A percentile compares a stretch with the other conserved stretches of the same genome.
phyloP scores from a whole-genome alignment of 1,140 invertebrate species.

The Drosophila tsacasi region DNA sequence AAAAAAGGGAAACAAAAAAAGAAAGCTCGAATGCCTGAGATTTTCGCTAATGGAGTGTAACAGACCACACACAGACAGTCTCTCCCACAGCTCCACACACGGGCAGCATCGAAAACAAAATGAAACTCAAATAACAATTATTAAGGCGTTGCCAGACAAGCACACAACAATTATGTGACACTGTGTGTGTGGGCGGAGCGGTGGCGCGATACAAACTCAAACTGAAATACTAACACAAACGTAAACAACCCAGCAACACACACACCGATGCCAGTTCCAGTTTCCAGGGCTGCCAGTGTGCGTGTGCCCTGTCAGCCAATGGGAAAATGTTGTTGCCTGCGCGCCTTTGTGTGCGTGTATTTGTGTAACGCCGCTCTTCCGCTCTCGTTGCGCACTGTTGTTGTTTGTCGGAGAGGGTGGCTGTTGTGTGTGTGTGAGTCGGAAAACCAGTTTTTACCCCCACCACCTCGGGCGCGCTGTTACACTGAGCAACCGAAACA shows the following conservation, averaged over 20 bases:
- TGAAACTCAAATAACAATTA: constrained; percentile 85
- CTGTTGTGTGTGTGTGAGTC: constrained; percentile 56
- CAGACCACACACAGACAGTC: constrained; percentile 56
- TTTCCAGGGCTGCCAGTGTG: constrained; percentile 66
- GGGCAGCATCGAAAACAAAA: constrained; percentile 63
- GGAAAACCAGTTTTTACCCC: constrained; percentile 67
- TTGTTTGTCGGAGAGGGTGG: constrained; percentile 72
- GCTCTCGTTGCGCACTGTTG: constrained; percentile 69
- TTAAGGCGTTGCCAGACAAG: constrained; percentile 84
- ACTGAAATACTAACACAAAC: constrained; percentile 54
- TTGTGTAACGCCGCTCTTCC: constrained; percentile 66
- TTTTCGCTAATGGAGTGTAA: constrained; percentile 79
- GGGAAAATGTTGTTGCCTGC: constrained; percentile 78
- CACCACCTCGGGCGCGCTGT: constrained; percentile 20
- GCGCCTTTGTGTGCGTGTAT: constrained; percentile 48
- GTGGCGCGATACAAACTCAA: constrained; percentile 64
- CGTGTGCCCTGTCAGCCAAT: constrained; percentile 80
- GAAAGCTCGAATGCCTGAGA: constrained; percentile 72
- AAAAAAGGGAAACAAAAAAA: constrained; percentile 75
- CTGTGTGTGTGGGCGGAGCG: constrained; percentile 76
- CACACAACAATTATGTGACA: constrained; percentile 76
- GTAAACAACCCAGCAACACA: constrained; percentile 25
- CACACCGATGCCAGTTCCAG: constrained; percentile 59
- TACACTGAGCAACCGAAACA: constrained; percentile 57
- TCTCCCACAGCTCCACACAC: constrained; percentile 15